phyloP scores from a whole-genome alignment of 2,113 vertebrate species.

The Neotragus moschatus region DNA sequence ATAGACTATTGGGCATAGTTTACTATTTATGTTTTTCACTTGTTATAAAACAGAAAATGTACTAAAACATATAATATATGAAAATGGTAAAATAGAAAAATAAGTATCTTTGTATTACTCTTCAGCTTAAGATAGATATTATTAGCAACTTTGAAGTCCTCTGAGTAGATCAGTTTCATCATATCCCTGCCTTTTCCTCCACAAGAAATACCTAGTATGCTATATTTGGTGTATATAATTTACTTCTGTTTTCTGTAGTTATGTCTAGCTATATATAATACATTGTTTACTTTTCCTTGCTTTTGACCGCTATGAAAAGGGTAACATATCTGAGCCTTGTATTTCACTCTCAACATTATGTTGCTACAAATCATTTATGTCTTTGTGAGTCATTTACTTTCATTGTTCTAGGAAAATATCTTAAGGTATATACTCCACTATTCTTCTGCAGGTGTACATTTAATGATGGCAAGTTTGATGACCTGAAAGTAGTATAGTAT shows the following conservation, averaged over 20 bases:
- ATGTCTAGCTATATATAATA: not conserved
- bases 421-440: not conserved
- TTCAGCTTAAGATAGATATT: not conserved
- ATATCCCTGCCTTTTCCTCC: not conserved
- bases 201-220: not conserved
- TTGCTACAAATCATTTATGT: not conserved
- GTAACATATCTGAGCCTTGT: not conserved
- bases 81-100: not conserved
- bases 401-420: not conserved
- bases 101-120: not conserved
- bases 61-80: not conserved
- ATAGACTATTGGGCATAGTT: not conserved
- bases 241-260: not conserved
- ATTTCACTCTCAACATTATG: not conserved
- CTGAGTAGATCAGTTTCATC: not conserved
- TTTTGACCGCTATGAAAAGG: not conserved
- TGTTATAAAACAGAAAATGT: not conserved
- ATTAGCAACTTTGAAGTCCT: not conserved
- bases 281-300: constrained; percentile 2
- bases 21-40: not conserved
- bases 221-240: not conserved
- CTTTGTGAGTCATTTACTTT: not conserved
- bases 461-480: not conserved
- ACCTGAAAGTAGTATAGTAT: not conserved
- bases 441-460: not conserved